These are phyloP conservation scores for Leptopilina drosophilae DNA, from an alignment of 2,888 invertebrate species.

Conservation along the genomic window DNA sequence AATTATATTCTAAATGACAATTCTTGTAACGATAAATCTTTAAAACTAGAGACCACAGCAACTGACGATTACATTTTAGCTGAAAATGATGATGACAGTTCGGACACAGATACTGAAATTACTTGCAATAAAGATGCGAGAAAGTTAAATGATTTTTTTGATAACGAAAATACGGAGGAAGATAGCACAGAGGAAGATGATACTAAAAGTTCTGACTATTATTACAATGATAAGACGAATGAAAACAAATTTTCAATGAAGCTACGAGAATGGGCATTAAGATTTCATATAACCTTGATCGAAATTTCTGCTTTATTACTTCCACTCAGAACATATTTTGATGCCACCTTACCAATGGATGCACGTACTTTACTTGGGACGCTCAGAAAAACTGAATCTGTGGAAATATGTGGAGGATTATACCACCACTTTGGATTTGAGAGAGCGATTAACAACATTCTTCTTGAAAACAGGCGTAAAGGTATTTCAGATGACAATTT, in stretches of 20 bases:
- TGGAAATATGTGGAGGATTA: background rate
- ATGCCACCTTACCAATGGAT: background rate
- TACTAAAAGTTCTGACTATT: background rate
- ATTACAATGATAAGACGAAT: background rate
- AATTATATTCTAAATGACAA: too few species aligned
- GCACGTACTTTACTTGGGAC: background rate
- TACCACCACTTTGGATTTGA: background rate
- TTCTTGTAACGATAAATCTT: background rate
- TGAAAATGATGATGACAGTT: background rate
- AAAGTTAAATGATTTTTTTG: background rate
- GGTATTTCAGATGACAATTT: background rate
- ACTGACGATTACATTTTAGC: background rate
- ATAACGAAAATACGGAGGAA: background rate
- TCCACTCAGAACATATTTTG: background rate
- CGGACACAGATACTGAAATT: background rate
- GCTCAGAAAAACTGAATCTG: background rate
- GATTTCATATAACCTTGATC: background rate
- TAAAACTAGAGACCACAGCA: background rate
- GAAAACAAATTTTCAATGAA: background rate
- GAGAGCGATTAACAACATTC: background rate
- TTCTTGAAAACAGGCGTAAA: background rate
- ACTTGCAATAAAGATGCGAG: background rate
- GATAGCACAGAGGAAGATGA: background rate
- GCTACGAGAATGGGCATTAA: background rate
- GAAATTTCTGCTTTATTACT: background rate